Base-by-base conservation (phyloP, 2,888 invertebrate genomes). In the Cryptus armator region DNA sequence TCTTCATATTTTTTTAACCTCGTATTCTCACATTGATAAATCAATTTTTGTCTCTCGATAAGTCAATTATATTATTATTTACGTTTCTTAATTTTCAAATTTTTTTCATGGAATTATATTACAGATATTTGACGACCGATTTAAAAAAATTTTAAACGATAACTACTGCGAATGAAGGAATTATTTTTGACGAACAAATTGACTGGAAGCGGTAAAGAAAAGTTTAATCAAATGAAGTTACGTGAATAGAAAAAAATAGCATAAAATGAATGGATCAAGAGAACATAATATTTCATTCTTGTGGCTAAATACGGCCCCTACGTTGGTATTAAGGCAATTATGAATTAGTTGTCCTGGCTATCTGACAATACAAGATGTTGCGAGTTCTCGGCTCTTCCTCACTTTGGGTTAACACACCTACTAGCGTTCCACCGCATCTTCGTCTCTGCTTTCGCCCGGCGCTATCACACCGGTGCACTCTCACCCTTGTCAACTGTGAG, bases 281-380 rank as follows among this genome's bases (percentile, higher is more conserved):
- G 14, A n/a, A 14, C 6, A 32, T 12, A 62, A n/a, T 7, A 32
- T 62, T 24, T 59, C 24, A 59, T 29, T 62, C 88, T 87, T 91
- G 91, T 87, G 91, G 91, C 89, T 32, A 14, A 59, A 66, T 48
- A 16, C 24, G 44, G 87, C 14, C 1, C 59, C 29, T 7, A 1
- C 88, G 89, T 90, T 91, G 91, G 91, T 91, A 93, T 92, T 92
- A 93, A 92, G 91, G 93, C 91, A 93, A 93, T 93, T 93, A 93
- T 93, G 92, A 93, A 93, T 93, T 93, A 92, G 91, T 93, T 92
- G 92, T 92, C 90, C 89, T 84, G 90, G 91, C 91, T 90, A 91
- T 91, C 91, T 93, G 93, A 93, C 93, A 93, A 93, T 93, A 94
- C 93, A 94, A 93, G 92, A 93, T 93, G 93, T 92, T 90, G 91